Evolutionary conservation across 2,797 vertebrate species (phyloP).

Genomic region (Columba guinea): DNA sequence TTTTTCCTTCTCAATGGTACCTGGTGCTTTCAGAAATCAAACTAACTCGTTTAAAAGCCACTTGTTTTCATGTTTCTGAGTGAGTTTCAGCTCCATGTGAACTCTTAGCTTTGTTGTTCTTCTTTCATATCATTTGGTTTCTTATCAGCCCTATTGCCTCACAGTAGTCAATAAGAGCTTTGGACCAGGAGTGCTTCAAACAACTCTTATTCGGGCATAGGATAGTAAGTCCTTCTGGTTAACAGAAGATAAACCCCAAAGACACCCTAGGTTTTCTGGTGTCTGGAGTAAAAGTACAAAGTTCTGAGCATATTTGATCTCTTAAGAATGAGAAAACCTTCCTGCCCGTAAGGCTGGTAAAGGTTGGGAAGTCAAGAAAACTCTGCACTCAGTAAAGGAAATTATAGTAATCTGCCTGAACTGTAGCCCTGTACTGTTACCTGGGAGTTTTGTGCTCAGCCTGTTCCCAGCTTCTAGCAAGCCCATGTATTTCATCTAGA

Average conservation of each 20-base stretch:
- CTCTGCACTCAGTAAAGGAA: constrained; percentile 7
- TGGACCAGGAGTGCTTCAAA: background rate
- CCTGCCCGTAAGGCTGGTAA: background rate
- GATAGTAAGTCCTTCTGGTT: background rate
- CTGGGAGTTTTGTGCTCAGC: background rate
- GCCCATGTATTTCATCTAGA: background rate
- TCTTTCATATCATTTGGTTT: background rate
- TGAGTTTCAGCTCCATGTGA: background rate
- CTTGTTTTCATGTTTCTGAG: background rate
- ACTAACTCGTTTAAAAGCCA: background rate
- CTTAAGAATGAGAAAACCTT: background rate
- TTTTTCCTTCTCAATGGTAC: background rate
- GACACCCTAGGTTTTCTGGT: background rate
- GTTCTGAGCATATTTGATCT: background rate
- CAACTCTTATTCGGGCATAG: background rate
- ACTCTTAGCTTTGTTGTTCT: background rate
- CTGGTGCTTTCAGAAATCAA: background rate
- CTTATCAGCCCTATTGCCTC: background rate
- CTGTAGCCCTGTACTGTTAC: background rate
- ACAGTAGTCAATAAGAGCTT: background rate
- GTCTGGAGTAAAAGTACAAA: background rate
- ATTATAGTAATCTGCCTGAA: constrained; percentile 1
- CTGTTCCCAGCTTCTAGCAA: background rate
- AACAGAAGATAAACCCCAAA: background rate
- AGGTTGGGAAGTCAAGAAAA: background rate